These are phyloP conservation scores for Eulemur albifrons DNA, from an alignment of 2,797 vertebrate species.

Conservation along the genomic window DNA sequence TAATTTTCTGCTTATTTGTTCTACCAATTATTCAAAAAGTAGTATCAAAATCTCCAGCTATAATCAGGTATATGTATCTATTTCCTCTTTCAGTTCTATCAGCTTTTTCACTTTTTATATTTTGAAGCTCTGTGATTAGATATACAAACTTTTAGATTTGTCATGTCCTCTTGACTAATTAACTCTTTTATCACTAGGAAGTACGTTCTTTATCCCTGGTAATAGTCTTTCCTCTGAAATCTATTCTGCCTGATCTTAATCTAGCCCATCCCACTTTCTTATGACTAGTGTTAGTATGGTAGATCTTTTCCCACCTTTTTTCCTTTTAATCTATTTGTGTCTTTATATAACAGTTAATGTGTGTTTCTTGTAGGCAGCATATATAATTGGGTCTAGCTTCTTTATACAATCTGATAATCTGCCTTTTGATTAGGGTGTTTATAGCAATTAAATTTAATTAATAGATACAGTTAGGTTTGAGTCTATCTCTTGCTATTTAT, in stretches of 20 bases:
- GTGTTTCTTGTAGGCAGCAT: neutral
- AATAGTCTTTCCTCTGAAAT: neutral
- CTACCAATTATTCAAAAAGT: neutral
- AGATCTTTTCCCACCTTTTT: neutral
- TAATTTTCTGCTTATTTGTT: neutral
- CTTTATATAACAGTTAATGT: neutral
- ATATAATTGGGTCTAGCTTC: neutral
- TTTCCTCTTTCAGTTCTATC: neutral
- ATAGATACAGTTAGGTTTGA: neutral
- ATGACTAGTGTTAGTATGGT: neutral
- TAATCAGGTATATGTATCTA: neutral
- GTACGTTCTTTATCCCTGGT: neutral
- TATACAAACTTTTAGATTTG: neutral
- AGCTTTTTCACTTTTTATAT: neutral
- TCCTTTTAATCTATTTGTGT: neutral
- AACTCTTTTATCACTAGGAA: conserved; percentile 3
- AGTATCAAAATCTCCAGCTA: neutral
- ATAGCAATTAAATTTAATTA: neutral
- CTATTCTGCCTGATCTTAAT: neutral
- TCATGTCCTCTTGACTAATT: neutral
- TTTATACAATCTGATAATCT: neutral
- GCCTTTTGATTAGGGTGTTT: neutral
- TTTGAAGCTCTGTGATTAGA: neutral
- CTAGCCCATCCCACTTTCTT: neutral
- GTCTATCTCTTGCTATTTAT: neutral